phyloP scores from a whole-genome alignment of 2,113 vertebrate species.

The Pluvianellus socialis region DNA sequence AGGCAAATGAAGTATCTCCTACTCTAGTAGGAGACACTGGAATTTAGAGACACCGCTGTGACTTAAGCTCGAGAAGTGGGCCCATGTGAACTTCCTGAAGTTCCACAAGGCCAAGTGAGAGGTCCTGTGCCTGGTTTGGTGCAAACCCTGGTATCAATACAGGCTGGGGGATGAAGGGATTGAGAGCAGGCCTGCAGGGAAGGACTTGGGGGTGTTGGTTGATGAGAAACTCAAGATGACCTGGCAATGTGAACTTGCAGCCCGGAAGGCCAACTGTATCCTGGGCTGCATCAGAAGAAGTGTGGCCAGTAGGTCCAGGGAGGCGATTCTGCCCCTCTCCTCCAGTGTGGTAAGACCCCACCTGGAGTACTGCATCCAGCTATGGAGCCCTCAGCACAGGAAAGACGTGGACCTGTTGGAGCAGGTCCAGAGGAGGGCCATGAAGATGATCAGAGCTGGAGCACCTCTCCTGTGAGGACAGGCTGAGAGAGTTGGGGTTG shows the following conservation, averaged over 20 bases:
- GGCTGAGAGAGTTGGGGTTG: neutral
- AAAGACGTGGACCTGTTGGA: neutral
- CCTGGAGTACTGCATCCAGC: neutral
- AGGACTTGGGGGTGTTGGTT: too few species aligned
- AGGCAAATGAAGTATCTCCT: neutral
- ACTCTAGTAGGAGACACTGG: neutral
- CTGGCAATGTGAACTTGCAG: accelerated
- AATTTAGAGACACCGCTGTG: neutral
- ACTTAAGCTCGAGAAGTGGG: neutral
- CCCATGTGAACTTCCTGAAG: neutral
- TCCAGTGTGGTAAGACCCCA: neutral
- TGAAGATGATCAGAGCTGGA: neutral
- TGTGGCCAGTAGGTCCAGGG: neutral
- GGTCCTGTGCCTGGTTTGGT: neutral
- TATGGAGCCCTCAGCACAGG: neutral
- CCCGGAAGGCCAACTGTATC: neutral
- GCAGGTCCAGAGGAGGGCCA: too few species aligned
- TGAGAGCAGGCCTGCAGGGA: neutral
- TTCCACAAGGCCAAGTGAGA: neutral
- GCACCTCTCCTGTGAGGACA: neutral
- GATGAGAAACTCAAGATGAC: neutral
- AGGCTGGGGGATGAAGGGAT: neutral
- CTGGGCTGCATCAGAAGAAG: neutral
- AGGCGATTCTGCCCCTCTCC: neutral
- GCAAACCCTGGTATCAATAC: neutral